Conservation (phyloP, 2,113 vertebrate genomes). For the Sorex fumeus region DNA sequence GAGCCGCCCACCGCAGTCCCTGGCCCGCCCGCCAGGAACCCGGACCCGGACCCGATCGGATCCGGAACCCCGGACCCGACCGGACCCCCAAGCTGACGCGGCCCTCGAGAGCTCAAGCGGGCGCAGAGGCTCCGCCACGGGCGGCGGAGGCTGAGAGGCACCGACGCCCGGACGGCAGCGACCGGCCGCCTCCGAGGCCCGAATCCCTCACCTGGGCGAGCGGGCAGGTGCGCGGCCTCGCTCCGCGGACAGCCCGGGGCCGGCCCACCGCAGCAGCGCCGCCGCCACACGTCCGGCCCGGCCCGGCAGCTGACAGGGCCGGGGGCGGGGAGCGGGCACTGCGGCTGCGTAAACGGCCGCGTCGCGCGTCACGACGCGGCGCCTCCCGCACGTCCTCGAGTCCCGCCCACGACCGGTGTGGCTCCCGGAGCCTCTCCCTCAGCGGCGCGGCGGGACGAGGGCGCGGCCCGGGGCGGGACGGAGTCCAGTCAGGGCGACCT, state of each 20-base stretch:
- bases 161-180: too few relatives aligned
- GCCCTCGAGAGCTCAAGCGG: too few relatives aligned
- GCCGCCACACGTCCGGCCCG: neutral
- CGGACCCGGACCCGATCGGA: too few relatives aligned
- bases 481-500: too few relatives aligned
- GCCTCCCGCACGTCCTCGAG: neutral
- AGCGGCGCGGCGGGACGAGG: neutral
- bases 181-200: too few relatives aligned
- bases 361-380: slow-evolving; percentile 65
- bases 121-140: too few relatives aligned
- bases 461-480: neutral
- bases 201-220: neutral
- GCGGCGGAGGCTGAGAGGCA: neutral
- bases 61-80: too few relatives aligned
- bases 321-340: slow-evolving; percentile 2
- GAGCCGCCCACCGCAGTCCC: too few relatives aligned
- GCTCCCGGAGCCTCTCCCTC: slow-evolving; percentile 22
- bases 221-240: neutral
- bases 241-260: neutral
- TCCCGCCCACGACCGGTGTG: too few relatives aligned
- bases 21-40: too few relatives aligned
- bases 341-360: slow-evolving; percentile 65
- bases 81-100: too few relatives aligned
- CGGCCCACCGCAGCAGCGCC: too few relatives aligned
- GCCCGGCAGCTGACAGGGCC: neutral